phyloP scores from a whole-genome alignment of 2,888 invertebrate species.

The Homarus gammarus region DNA sequence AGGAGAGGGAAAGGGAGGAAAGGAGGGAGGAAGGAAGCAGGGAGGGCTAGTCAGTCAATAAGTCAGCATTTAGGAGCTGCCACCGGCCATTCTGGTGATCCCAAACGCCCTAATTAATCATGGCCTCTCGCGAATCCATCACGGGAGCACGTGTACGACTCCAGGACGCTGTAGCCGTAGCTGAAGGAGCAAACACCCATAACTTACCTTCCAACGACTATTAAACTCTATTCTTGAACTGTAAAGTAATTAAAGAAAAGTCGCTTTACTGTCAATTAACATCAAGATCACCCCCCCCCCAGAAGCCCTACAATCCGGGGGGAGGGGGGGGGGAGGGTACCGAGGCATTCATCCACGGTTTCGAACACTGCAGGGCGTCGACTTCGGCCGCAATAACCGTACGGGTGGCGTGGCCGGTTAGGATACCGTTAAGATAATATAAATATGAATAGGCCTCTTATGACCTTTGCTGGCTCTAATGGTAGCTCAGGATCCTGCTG shows the following conservation, averaged over 20 bases:
- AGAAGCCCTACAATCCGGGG: too few relatives aligned
- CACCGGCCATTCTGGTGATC: neutral
- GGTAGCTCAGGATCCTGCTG: neutral
- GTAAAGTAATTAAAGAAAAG: too few relatives aligned
- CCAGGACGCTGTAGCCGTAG: neutral
- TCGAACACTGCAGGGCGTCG: too few relatives aligned
- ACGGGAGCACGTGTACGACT: neutral
- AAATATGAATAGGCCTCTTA: neutral
- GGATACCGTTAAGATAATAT: neutral
- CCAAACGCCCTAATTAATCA: constrained; percentile 7
- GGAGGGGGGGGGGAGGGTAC: too few relatives aligned
- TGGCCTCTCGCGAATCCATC: neutral
- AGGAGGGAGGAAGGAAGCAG: too few relatives aligned
- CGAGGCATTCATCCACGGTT: too few relatives aligned
- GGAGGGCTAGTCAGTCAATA: neutral
- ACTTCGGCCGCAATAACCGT: neutral
- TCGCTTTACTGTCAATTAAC: too few relatives aligned
- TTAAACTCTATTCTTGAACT: too few relatives aligned
- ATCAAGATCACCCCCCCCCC: too few relatives aligned
- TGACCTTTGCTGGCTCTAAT: neutral
- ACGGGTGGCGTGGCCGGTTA: neutral
- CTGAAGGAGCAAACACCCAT: neutral
- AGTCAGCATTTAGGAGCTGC: constrained; percentile 6
- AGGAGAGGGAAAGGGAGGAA: too few relatives aligned
- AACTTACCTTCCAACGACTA: too few relatives aligned